Base-by-base conservation (phyloP, 2,888 invertebrate species). In the Hoplodrina ambigua region DNA sequence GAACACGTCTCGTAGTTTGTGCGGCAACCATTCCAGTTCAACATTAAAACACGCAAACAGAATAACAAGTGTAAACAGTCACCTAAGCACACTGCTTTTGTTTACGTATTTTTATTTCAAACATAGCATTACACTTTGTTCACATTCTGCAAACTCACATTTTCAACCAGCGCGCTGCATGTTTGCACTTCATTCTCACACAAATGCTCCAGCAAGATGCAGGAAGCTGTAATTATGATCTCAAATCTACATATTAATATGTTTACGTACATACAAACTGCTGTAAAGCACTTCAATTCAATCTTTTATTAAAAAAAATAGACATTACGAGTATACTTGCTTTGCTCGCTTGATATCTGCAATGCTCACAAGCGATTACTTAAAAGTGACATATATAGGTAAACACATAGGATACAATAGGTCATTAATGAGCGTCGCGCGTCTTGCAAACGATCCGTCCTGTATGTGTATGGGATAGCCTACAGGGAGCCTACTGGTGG, bases 281-380 rank as follows among this genome's bases (percentile, higher is more conserved):
- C 13, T 30, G 49, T 41, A 10, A 50, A 10, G 44, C 11, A 25
- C 64, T 41, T 19, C n/a, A n/a, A n/a, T 59, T 0, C 49, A 30
- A 49, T 17, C n/a, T 19, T 20, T 54, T 49, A n/a, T 15, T 25
- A 50, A 11, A 3, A 25, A 6, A n/a, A 2, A n/a, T 20, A 7
- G 54, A 41, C 54, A 30, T 5, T 15, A n/a, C n/a, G n/a, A n/a
- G n/a, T n/a, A 13, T 30, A 15, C 30, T 15, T 30, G 20, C 17
- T 33, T 17, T 17, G 15, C 60, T 72, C 17, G 19, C 37, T 53
- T 46, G 58, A 17, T 52, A 11, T 53, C 53, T 46, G 53, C 58
- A 53, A 58, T 69, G 58, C 53, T 37, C 52, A 13, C 15, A 20
- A 20, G 46, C 46, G 53, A 72, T 71, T 59, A 54, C 19, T 59